These are phyloP conservation scores for Varanus salvator DNA, from an alignment of 2,113 vertebrate genomes.

Conservation along the genomic window DNA sequence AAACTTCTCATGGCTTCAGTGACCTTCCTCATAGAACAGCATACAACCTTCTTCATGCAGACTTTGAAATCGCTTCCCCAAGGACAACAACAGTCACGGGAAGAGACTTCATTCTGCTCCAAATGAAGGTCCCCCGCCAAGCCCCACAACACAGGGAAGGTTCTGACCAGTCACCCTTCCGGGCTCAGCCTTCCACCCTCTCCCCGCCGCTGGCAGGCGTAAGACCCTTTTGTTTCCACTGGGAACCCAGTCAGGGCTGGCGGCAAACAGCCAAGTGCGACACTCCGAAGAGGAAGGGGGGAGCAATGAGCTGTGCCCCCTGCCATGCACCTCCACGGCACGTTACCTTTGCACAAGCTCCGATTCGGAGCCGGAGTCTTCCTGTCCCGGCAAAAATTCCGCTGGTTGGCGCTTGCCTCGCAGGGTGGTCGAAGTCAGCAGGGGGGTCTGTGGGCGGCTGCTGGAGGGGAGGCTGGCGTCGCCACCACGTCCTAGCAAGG, in stretches of 20 bases:
- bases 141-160: not conserved
- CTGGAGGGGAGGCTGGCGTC: slow-evolving; percentile 53
- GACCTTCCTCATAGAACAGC: no score
- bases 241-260: slow-evolving; percentile 5
- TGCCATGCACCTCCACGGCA: no score
- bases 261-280: slow-evolving; percentile 31
- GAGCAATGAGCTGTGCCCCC: not conserved
- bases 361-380: slow-evolving; percentile 68
- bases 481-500: slow-evolving; percentile 16
- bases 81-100: no score
- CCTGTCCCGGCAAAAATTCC: slow-evolving; percentile 29
- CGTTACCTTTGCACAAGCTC: slow-evolving; percentile 73
- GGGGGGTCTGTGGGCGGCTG: slow-evolving; percentile 64
- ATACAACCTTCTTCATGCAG: no score
- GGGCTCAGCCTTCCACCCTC: slow-evolving; percentile 44
- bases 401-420: slow-evolving; percentile 17
- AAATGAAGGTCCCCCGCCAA: not conserved
- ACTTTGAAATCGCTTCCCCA: no score
- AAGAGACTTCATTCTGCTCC: no score
- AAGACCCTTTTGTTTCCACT: not conserved
- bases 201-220: not conserved
- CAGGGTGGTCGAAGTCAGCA: slow-evolving; percentile 80
- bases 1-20: no score
- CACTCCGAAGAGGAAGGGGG: not conserved
- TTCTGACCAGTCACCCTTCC: slow-evolving; percentile 40